Conservation (phyloP, 2,797 vertebrate genomes). For the Perodicticus potto region DNA sequence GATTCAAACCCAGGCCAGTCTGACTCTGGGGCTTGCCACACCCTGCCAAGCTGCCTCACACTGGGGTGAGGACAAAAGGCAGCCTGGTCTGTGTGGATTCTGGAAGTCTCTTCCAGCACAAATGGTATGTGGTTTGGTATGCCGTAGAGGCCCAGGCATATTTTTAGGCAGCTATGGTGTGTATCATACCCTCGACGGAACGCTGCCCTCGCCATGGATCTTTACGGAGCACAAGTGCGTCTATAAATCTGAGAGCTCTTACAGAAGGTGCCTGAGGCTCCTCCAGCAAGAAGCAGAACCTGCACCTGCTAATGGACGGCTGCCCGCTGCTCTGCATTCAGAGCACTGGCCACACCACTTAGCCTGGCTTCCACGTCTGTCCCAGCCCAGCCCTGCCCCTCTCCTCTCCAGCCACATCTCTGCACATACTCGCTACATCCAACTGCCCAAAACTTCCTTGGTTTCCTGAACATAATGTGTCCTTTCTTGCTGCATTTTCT, state of each 20-base stretch:
- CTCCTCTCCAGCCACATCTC: neutral
- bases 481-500: neutral
- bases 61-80: neutral
- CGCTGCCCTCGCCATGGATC: neutral
- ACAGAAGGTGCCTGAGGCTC: neutral
- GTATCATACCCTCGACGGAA: slow-evolving; percentile 31
- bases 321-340: neutral
- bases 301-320: neutral
- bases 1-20: neutral
- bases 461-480: neutral
- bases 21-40: neutral
- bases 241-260: neutral
- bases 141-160: neutral
- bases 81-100: neutral
- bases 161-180: slow-evolving; percentile 27
- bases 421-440: neutral
- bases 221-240: neutral
- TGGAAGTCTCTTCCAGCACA: neutral
- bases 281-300: neutral
- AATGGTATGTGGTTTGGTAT: neutral
- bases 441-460: neutral
- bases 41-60: neutral
- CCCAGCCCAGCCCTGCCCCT: accelerated
- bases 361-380: neutral
- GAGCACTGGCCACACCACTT: neutral